Evolutionary conservation across 2,888 invertebrate species (phyloP).

Genomic region (Nycteola revayana): DNA sequence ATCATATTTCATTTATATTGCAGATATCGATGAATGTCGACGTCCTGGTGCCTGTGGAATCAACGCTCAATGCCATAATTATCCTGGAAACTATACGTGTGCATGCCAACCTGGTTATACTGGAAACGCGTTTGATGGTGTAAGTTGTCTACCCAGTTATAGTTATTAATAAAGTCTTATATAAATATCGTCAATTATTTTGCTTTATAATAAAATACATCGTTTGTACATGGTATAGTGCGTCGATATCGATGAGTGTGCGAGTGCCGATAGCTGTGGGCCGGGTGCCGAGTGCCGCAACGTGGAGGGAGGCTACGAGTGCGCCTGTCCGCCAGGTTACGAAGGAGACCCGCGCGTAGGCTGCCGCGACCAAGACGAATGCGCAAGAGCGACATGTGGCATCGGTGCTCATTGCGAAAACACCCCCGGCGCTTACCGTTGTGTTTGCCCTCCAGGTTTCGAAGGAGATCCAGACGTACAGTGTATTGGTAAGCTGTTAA

Average conservation of each 20-base stretch:
- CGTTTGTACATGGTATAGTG: slow-evolving; percentile 74
- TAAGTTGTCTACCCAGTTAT: no score
- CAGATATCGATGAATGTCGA: slow-evolving; percentile 94
- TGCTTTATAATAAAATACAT: background rate
- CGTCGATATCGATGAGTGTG: slow-evolving; percentile 92
- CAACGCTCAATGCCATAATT: slow-evolving; percentile 91
- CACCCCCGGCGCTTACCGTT: slow-evolving; percentile 89
- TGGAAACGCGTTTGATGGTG: slow-evolving; percentile 88
- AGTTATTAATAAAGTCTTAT: no score
- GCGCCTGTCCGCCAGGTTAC: slow-evolving; percentile 91
- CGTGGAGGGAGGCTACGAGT: slow-evolving; percentile 89
- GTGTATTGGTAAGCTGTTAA: slow-evolving; percentile 85
- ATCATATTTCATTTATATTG: slow-evolving; percentile 19
- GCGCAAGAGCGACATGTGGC: slow-evolving; percentile 89
- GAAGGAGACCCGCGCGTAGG: slow-evolving; percentile 89
- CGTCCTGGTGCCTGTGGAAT: slow-evolving; percentile 90
- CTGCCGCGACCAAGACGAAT: slow-evolving; percentile 90
- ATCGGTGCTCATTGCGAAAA: slow-evolving; percentile 90
- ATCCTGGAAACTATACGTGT: slow-evolving; percentile 94
- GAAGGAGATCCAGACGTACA: slow-evolving; percentile 88
- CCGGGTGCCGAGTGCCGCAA: slow-evolving; percentile 90
- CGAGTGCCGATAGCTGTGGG: slow-evolving; percentile 87
- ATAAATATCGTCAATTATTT: no score
- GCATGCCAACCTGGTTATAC: slow-evolving; percentile 90
- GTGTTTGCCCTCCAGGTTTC: slow-evolving; percentile 92